phyloP scores from a whole-genome alignment of 2,888 invertebrate species.

The Lasioglossum figueresi region DNA sequence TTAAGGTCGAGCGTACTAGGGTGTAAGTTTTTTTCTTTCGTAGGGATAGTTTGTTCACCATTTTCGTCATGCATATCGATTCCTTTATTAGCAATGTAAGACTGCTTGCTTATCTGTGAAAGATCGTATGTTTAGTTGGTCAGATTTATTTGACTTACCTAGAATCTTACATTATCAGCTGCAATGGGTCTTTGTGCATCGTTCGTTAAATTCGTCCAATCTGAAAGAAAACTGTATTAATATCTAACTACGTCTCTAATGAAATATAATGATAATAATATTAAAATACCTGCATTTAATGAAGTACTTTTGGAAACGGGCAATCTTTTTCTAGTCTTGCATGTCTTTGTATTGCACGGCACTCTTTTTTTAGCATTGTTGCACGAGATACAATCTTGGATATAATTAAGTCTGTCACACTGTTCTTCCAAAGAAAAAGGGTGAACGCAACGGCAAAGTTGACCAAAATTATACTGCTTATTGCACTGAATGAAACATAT shows the following conservation, averaged over 20 bases:
- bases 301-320: not conserved
- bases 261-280: not conserved
- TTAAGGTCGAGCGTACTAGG: not conserved
- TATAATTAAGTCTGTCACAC: constrained; percentile 20
- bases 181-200: not conserved
- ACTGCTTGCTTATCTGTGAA: not conserved
- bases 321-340: constrained; percentile 35
- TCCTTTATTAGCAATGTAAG: constrained; percentile 5
- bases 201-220: constrained; percentile 8
- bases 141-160: constrained; percentile 5
- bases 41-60: constrained; percentile 36
- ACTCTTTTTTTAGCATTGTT: constrained; percentile 4
- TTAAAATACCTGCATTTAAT: constrained; percentile 30
- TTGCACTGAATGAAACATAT: constrained; percentile 13
- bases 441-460: constrained; percentile 30
- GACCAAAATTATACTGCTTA: constrained; percentile 33
- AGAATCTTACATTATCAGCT: not conserved
- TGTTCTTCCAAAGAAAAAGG: constrained; percentile 39
- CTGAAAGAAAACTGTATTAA: constrained; percentile 14
- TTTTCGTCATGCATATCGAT: constrained; percentile 14
- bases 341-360: constrained; percentile 27
- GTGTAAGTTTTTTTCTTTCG: constrained; percentile 23
- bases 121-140: constrained; percentile 3
- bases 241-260: not conserved
- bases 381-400: constrained; percentile 17